phyloP scores from a whole-genome alignment of 2,888 invertebrate species.

The Eupithecia dodoneata region DNA sequence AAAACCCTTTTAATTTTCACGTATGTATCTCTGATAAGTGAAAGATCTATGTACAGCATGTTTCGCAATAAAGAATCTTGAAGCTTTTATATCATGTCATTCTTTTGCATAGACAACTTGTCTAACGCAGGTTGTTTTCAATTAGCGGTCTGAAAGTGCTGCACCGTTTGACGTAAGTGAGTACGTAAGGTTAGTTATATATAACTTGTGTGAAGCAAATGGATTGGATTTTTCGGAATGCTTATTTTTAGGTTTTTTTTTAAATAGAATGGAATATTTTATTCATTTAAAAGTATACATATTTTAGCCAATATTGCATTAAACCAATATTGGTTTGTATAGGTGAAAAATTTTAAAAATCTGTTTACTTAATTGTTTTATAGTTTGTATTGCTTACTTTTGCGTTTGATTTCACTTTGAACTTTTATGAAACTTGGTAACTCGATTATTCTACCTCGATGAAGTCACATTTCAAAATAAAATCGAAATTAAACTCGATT shows the following conservation, averaged over 20 bases:
- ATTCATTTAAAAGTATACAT: too few species aligned
- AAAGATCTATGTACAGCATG: not conserved
- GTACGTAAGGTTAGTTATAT: not conserved
- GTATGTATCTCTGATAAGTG: too few species aligned
- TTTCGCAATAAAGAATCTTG: not conserved
- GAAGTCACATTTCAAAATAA: not conserved
- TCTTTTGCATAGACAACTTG: not conserved
- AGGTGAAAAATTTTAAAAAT: not conserved
- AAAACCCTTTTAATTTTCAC: too few species aligned
- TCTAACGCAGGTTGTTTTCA: conserved; percentile 9
- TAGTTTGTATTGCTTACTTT: not conserved
- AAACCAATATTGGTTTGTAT: too few species aligned
- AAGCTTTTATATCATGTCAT: not conserved
- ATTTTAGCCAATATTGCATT: too few species aligned
- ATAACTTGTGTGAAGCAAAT: conserved; percentile 1
- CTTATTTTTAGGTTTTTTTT: not conserved
- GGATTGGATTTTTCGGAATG: conserved; percentile 15
- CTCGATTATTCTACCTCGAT: not conserved
- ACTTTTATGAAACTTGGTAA: not conserved
- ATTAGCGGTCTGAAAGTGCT: conserved; percentile 10
- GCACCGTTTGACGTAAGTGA: conserved; percentile 14
- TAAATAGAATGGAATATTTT: too few species aligned
- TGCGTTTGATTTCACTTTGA: not conserved
- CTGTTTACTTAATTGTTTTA: not conserved
- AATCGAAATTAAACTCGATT: not conserved